phyloP scores from a whole-genome alignment of 2,888 invertebrate genomes.

The Rhogogaster chlorosoma region DNA sequence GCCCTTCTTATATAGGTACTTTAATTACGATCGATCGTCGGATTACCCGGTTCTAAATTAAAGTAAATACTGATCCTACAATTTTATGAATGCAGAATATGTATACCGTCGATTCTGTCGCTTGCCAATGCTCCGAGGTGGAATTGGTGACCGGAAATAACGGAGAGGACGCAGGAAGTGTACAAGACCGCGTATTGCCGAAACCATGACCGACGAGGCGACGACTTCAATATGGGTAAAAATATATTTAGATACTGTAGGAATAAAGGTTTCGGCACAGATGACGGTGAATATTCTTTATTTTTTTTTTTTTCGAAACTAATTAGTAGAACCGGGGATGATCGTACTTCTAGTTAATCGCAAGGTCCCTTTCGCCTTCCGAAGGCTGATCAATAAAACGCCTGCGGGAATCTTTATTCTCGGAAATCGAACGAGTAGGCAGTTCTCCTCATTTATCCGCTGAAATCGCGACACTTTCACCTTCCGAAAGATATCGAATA shows the following conservation, averaged over 20 bases:
- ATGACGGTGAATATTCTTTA: background rate
- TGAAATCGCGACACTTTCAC: background rate
- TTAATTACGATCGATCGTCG: background rate
- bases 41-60: background rate
- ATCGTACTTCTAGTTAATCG: background rate
- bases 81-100: background rate
- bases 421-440: background rate
- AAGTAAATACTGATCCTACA: background rate
- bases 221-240: background rate
- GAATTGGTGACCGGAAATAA: constrained; percentile 2
- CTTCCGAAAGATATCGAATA: constrained; percentile 1
- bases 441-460: background rate
- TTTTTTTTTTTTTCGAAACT: background rate
- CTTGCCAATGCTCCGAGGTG: background rate
- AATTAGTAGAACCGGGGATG: background rate
- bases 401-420: background rate
- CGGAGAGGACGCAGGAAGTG: constrained; percentile 6
- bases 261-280: background rate
- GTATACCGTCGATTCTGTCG: background rate
- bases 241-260: constrained; percentile 1
- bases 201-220: background rate
- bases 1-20: background rate
- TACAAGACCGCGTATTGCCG: background rate
- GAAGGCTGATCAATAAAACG: background rate
- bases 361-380: background rate